Percentiles rank a stretch among this genome's conserved stretches.
These are phyloP conservation scores for Pseudolaguvia tuberculata DNA, from an alignment of 2,113 vertebrate genomes.

Conservation along the genomic window DNA sequence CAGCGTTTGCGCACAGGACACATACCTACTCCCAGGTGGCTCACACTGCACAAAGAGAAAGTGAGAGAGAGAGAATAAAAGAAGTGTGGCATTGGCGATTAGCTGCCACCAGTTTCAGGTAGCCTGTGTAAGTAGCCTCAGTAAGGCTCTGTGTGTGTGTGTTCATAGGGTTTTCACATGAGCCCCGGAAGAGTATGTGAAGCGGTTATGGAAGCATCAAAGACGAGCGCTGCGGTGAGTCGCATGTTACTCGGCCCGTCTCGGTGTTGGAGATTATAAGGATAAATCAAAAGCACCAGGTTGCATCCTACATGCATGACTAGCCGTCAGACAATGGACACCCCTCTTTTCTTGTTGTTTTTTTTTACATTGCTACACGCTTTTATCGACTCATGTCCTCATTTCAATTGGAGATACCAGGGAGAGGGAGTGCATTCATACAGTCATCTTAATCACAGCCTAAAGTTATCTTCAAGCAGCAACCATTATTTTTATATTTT, in stretches of 20 bases:
- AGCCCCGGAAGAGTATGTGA: constrained; percentile 77
- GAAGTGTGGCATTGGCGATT: constrained; percentile 13
- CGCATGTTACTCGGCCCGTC: constrained; percentile 61
- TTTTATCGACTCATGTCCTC: constrained; percentile 30
- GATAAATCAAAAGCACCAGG: constrained; percentile 41
- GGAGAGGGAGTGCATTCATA: background rate
- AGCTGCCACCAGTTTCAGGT: constrained; percentile 1
- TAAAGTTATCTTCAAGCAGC: no score
- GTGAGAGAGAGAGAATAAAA: constrained; percentile 5
- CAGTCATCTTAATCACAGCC: no score
- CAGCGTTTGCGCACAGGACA: constrained; percentile 25
- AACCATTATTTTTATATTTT: no score
- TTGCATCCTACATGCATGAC: constrained; percentile 63
- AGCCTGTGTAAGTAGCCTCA: constrained; percentile 37
- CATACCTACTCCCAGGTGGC: constrained; percentile 27
- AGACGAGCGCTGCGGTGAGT: constrained; percentile 76
- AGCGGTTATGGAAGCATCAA: constrained; percentile 76
- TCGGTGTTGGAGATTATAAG: constrained; percentile 16
- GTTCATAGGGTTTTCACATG: constrained; percentile 76
- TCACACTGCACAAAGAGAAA: constrained; percentile 9
- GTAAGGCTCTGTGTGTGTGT: constrained; percentile 67
- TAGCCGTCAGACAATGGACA: constrained; percentile 17
- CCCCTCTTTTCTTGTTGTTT: background rate
- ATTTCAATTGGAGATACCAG: background rate
- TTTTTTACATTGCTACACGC: constrained; percentile 4